Evolutionary conservation across 2,113 vertebrate genomes (phyloP).

Genomic region (Thamnaconus septentrionalis): DNA sequence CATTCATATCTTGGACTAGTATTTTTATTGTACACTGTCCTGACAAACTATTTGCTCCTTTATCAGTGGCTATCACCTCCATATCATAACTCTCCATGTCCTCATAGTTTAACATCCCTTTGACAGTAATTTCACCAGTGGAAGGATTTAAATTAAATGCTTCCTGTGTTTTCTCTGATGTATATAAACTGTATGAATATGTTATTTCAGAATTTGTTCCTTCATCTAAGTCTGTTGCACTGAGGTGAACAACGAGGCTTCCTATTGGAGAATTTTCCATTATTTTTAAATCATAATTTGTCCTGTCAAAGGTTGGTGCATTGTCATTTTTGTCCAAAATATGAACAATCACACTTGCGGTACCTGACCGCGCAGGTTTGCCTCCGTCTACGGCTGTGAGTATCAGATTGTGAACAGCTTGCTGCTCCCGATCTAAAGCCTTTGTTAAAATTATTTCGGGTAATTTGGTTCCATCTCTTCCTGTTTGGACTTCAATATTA

Average conservation of each 20-base stretch:
- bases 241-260: constrained; percentile 55
- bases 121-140: constrained; percentile 77
- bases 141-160: constrained; percentile 73
- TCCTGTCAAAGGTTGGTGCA: constrained; percentile 63
- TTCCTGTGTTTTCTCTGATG: constrained; percentile 60
- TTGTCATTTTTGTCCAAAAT: constrained; percentile 74
- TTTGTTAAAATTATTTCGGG: constrained; percentile 63
- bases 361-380: constrained; percentile 64
- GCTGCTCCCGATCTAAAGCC: constrained; percentile 60
- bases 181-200: constrained; percentile 76
- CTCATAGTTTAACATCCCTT: constrained; percentile 77
- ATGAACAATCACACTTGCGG: constrained; percentile 63
- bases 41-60: constrained; percentile 60
- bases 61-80: constrained; percentile 67
- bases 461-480: constrained; percentile 69
- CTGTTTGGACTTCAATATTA: constrained; percentile 61
- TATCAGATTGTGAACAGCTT: constrained; percentile 63
- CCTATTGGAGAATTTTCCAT: constrained; percentile 69
- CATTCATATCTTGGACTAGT: constrained; percentile 74
- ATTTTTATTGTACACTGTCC: constrained; percentile 69
- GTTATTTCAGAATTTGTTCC: constrained; percentile 61
- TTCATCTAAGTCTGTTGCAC: constrained; percentile 68
- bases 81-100: constrained; percentile 69
- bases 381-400: constrained; percentile 75
- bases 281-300: constrained; percentile 49